Conservation (phyloP, 2,113 vertebrate species). For the Paramisgurnus dabryanus region DNA sequence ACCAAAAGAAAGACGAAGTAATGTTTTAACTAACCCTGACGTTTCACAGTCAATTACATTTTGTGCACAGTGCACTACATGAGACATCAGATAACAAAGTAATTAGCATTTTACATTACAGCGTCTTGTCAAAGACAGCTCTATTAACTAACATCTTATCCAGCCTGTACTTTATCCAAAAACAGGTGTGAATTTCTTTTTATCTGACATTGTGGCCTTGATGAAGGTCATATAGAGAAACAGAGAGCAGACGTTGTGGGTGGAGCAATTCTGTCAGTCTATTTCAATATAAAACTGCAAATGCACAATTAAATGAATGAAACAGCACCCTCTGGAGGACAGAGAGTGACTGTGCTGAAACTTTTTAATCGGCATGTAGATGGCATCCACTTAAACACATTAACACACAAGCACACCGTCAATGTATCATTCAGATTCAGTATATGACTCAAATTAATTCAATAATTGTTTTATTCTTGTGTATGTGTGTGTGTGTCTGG, state of each 20-base stretch:
- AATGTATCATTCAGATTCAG: no score
- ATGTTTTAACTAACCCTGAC: background rate
- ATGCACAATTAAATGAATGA: background rate
- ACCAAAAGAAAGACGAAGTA: background rate
- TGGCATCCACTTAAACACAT: no score
- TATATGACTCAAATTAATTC: no score
- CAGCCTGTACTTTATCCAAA: background rate
- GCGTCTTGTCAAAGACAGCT: background rate
- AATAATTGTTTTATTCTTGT: conserved; percentile 36
- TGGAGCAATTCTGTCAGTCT: background rate
- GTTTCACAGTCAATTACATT: background rate
- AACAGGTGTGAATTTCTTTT: background rate
- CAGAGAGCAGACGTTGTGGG: background rate
- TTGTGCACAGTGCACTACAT: background rate
- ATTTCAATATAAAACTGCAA: background rate
- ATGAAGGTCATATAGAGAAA: conserved; percentile 4
- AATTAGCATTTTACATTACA: background rate
- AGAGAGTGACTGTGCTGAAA: background rate
- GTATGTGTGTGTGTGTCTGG: conserved; percentile 27
- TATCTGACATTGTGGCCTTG: conserved; percentile 13
- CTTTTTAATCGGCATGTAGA: no score
- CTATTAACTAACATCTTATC: background rate
- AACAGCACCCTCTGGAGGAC: conserved; percentile 25
- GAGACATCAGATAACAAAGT: background rate
- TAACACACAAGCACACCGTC: no score